These are phyloP conservation scores for Argentina silus DNA, from an alignment of 2,797 vertebrate species.

Conservation along the genomic window DNA sequence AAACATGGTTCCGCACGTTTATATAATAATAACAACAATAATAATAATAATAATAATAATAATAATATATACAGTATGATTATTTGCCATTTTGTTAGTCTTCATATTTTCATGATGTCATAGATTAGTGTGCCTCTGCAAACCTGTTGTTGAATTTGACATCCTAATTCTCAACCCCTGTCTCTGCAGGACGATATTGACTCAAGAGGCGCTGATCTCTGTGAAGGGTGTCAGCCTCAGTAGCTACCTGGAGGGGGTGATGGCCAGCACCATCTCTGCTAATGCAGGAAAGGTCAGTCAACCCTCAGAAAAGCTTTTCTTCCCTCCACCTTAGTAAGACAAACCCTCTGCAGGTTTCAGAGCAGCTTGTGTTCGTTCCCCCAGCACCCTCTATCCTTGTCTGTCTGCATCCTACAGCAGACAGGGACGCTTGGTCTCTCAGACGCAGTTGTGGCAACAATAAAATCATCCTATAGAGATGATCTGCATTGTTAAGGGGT, in stretches of 20 bases:
- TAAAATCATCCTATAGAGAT: no score
- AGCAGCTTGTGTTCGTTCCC: no score
- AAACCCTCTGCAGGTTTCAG: background rate
- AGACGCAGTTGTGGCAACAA: background rate
- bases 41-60: no score
- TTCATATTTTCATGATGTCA: background rate
- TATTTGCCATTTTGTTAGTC: no score
- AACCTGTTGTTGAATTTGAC: background rate
- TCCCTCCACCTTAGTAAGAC: background rate
- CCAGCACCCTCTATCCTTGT: no score
- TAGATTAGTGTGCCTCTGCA: background rate
- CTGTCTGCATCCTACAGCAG: no score
- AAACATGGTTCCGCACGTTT: background rate
- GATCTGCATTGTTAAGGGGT: no score
- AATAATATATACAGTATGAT: no score
- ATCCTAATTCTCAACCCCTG: background rate
- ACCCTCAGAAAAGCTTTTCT: background rate
- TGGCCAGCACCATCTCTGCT: conserved; percentile 92
- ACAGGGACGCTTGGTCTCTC: no score
- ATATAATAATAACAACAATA: background rate
- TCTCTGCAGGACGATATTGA: conserved; percentile 87
- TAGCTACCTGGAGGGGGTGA: conserved; percentile 94
- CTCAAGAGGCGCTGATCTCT: conserved; percentile 97
- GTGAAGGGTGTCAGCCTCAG: conserved; percentile 97
- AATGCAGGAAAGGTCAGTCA: conserved; percentile 92